A percentile compares a stretch with the other conserved stretches of the same genome.
phyloP scores from a whole-genome alignment of 2,888 invertebrate genomes.

The Idaea straminata region DNA sequence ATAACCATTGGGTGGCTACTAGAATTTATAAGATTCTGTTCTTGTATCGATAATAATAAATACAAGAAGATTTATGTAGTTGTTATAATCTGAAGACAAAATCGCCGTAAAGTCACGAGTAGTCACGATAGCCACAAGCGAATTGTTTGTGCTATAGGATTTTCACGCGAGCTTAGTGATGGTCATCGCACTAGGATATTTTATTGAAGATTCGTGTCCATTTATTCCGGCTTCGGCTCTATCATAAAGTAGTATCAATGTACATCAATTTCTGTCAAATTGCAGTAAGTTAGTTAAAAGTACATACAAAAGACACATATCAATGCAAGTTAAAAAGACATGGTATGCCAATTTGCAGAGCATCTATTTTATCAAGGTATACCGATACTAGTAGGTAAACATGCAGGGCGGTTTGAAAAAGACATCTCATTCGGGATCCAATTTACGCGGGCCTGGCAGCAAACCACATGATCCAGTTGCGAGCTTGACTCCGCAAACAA shows the following conservation, averaged over 20 bases:
- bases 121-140: conserved; percentile 66
- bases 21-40: conserved; percentile 24
- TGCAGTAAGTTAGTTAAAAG: background rate
- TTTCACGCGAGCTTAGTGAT: conserved; percentile 58
- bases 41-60: conserved; percentile 67
- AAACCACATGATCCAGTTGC: conserved; percentile 59
- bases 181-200: background rate
- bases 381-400: conserved; percentile 23
- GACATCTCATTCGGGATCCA: conserved; percentile 67
- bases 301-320: background rate
- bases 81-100: conserved; percentile 66
- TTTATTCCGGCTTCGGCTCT: background rate
- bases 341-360: background rate
- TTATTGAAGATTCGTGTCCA: background rate
- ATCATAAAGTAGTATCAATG: background rate
- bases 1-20: background rate
- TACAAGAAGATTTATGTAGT: conserved; percentile 72
- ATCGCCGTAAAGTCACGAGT: conserved; percentile 71
- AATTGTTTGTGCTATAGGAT: conserved; percentile 63
- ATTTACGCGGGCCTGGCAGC: conserved; percentile 54
- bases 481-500: conserved; percentile 65
- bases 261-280: background rate
- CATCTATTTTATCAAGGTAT: background rate
- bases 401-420: conserved; percentile 49
- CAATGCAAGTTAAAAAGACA: background rate